Conservation (phyloP, 2,888 invertebrate genomes). For the Harpagoxenus sublaevis region DNA sequence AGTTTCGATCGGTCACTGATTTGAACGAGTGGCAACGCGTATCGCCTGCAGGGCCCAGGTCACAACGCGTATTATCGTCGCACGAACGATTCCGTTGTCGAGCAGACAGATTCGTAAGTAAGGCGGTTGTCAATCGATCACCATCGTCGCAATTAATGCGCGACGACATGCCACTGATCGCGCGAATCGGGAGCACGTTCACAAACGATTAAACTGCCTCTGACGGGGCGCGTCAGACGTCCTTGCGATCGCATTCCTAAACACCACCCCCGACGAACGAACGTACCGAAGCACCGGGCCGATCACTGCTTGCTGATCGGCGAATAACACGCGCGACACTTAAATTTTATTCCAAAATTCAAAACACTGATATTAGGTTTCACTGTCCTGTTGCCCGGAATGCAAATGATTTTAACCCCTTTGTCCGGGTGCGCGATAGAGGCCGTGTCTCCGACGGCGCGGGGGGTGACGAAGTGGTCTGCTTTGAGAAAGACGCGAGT, state of each 20-base stretch:
- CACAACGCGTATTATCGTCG: constrained; percentile 25
- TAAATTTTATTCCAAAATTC: not conserved
- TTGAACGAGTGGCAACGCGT: not conserved
- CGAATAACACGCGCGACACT: constrained; percentile 40
- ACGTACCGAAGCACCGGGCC: not conserved
- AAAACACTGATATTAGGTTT: not conserved
- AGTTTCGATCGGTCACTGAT: constrained; percentile 32
- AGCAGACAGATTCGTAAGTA: not conserved
- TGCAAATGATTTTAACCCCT: not conserved
- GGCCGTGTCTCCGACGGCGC: not conserved
- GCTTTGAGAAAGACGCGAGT: constrained; percentile 60
- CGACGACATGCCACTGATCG: constrained; percentile 5
- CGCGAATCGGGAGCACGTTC: constrained; percentile 9
- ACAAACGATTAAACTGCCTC: constrained; percentile 10
- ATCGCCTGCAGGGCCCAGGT: not conserved
- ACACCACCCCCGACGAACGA: not conserved
- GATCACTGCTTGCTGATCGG: constrained; percentile 13
- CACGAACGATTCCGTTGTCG: constrained; percentile 12
- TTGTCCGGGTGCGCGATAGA: not conserved
- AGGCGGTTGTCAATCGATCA: constrained; percentile 4
- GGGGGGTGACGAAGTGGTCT: constrained; percentile 12
- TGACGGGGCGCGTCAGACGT: constrained; percentile 29
- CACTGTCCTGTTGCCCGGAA: not conserved
- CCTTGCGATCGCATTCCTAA: constrained; percentile 27
- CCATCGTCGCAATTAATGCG: constrained; percentile 24